phyloP scores from a whole-genome alignment of 2,888 invertebrate genomes.

The Nomada fucata region DNA sequence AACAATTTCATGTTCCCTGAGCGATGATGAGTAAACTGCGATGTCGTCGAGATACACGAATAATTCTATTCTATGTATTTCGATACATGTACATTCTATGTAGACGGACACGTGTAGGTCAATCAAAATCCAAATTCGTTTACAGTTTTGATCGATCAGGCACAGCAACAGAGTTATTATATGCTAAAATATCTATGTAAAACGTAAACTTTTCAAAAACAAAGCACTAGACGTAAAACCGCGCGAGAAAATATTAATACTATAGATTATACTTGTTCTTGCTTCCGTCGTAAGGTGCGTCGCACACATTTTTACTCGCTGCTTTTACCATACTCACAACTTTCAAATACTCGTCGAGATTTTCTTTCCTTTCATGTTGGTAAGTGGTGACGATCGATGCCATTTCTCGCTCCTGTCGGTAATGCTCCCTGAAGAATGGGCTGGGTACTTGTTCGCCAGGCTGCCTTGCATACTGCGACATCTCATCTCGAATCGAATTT shows the following conservation, averaged over 20 bases:
- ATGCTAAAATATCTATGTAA: too few relatives aligned
- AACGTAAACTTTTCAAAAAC: not conserved
- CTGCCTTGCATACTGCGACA: slow-evolving; percentile 7
- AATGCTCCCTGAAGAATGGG: not conserved
- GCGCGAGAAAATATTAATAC: not conserved
- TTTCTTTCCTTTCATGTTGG: slow-evolving; percentile 88
- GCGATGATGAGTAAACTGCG: too few relatives aligned
- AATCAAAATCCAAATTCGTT: too few relatives aligned
- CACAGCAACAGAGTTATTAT: too few relatives aligned
- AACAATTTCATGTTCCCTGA: too few relatives aligned
- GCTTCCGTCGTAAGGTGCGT: slow-evolving; percentile 34
- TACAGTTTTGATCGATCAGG: too few relatives aligned
- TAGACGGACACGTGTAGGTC: too few relatives aligned
- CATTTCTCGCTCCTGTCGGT: slow-evolving; percentile 81
- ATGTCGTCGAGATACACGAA: too few relatives aligned
- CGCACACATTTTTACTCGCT: slow-evolving; percentile 22
- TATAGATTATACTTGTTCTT: slow-evolving; percentile 45
- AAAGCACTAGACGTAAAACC: not conserved
- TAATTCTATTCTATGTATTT: too few relatives aligned
- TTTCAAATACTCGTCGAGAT: slow-evolving; percentile 88
- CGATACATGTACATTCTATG: too few relatives aligned
- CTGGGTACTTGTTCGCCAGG: not conserved
- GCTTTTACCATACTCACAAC: slow-evolving; percentile 85
- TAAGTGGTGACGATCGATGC: slow-evolving; percentile 87
- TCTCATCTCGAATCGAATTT: not conserved